phyloP scores from a whole-genome alignment of 2,797 vertebrate species.

The Hylomyscus alleni region DNA sequence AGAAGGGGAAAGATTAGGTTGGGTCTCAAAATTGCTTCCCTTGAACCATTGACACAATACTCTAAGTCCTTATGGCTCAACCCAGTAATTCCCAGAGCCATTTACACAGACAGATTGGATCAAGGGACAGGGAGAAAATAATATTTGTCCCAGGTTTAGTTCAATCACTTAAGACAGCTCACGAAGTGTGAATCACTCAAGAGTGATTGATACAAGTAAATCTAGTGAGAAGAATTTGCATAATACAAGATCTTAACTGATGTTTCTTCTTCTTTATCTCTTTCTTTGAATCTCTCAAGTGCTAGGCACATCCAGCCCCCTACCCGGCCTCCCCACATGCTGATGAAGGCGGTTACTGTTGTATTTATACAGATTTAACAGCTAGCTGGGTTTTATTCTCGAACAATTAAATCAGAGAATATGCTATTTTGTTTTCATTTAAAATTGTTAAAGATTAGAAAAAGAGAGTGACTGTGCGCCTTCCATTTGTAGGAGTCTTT shows the following conservation, averaged over 20 bases:
- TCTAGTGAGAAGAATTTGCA: conserved; percentile 56
- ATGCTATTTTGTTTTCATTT: conserved; percentile 68
- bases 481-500: conserved; percentile 59
- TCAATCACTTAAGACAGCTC: conserved; percentile 70
- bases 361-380: conserved; percentile 62
- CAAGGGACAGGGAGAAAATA: conserved; percentile 57
- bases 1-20: conserved; percentile 29
- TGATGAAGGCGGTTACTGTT: conserved; percentile 53
- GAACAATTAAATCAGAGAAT: conserved; percentile 72
- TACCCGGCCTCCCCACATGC: not conserved
- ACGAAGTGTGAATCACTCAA: conserved; percentile 72
- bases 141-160: conserved; percentile 38
- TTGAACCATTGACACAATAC: conserved; percentile 37
- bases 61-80: conserved; percentile 54
- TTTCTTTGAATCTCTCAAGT: conserved; percentile 68
- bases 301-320: conserved; percentile 68
- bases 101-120: conserved; percentile 71
- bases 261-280: conserved; percentile 44
- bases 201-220: conserved; percentile 74
- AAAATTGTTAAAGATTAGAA: conserved; percentile 72
- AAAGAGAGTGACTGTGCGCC: conserved; percentile 36
- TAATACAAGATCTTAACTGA: conserved; percentile 67
- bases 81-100: conserved; percentile 59
- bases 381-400: conserved; percentile 70
- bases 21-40: conserved; percentile 51